phyloP scores from a whole-genome alignment of 2,797 vertebrate species.

The Clarias laeviceps region DNA sequence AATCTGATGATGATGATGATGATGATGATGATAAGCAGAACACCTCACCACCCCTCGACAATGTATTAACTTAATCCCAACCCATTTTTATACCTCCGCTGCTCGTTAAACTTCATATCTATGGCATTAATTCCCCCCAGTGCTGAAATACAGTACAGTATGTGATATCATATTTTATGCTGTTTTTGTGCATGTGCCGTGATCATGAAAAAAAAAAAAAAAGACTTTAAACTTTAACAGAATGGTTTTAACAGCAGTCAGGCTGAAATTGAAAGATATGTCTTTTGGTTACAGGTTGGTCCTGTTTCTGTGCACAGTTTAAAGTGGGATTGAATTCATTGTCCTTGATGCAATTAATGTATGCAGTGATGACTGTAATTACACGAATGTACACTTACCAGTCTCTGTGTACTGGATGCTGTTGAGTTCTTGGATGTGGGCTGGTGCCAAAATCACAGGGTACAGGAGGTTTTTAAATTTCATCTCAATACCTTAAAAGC shows the following conservation, averaged over 20 bases:
- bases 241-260: background rate
- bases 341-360: no score
- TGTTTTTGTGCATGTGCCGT: background rate
- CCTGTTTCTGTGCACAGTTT: background rate
- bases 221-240: background rate
- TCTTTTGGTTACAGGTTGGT: background rate
- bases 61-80: background rate
- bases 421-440: slow-evolving; percentile 85
- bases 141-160: background rate
- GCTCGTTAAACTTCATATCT: background rate
- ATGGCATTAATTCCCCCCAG: background rate
- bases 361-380: background rate
- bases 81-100: background rate
- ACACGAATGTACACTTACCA: slow-evolving; percentile 72
- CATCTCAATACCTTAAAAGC: slow-evolving; percentile 85
- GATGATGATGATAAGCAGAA: no score
- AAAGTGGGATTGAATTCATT: background rate
- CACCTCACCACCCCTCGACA: background rate
- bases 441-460: slow-evolving; percentile 85
- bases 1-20: no score
- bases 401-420: slow-evolving; percentile 73
- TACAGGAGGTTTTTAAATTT: slow-evolving; percentile 92
- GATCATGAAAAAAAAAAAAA: background rate
- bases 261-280: background rate
- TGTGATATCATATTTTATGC: background rate